Evolutionary conservation across 2,797 vertebrate genomes (phyloP).

Genomic region (Oryzias sinensis): DNA sequence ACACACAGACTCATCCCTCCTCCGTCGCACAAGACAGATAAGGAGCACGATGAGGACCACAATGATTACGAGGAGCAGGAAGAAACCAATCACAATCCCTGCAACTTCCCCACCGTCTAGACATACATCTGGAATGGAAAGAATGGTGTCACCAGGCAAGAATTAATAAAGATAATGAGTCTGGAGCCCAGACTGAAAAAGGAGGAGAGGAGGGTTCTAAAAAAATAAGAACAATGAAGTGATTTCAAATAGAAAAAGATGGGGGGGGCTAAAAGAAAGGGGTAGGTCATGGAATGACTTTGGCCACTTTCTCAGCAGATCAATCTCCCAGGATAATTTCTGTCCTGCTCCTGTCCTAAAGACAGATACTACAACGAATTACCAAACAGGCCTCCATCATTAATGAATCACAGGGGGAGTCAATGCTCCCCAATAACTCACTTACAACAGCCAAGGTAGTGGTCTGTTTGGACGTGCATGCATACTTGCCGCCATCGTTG

Average conservation of each 20-base stretch:
- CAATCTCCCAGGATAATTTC: slow-evolving; percentile 55
- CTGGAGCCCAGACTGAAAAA: slow-evolving; percentile 39
- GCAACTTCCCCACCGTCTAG: slow-evolving; percentile 80
- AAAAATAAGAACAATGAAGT: slow-evolving; percentile 33
- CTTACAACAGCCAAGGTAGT: slow-evolving; percentile 67
- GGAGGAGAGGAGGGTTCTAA: slow-evolving; percentile 21
- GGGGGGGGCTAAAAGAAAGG: slow-evolving; percentile 12
- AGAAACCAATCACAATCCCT: slow-evolving; percentile 83
- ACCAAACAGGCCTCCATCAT: slow-evolving; percentile 58
- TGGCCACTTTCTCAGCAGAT: slow-evolving; percentile 62
- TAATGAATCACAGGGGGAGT: slow-evolving; percentile 51
- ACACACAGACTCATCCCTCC: slow-evolving; percentile 50
- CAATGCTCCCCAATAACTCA: slow-evolving; percentile 65
- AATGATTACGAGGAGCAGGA: slow-evolving; percentile 75
- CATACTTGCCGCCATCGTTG: slow-evolving; percentile 66
- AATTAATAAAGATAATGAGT: slow-evolving; percentile 64
- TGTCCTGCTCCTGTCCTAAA: slow-evolving; percentile 56
- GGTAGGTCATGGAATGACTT: slow-evolving; percentile 62
- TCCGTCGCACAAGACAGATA: slow-evolving; percentile 61
- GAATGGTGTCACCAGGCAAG: slow-evolving; percentile 23
- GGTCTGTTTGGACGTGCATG: slow-evolving; percentile 66
- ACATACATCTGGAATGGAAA: slow-evolving; percentile 68
- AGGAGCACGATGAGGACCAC: slow-evolving; percentile 64
- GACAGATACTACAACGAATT: slow-evolving; percentile 54
- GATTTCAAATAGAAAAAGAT: slow-evolving; percentile 22